Evolutionary conservation across 2,113 vertebrate species (phyloP).

Genomic region (Heterocephalus glaber): DNA sequence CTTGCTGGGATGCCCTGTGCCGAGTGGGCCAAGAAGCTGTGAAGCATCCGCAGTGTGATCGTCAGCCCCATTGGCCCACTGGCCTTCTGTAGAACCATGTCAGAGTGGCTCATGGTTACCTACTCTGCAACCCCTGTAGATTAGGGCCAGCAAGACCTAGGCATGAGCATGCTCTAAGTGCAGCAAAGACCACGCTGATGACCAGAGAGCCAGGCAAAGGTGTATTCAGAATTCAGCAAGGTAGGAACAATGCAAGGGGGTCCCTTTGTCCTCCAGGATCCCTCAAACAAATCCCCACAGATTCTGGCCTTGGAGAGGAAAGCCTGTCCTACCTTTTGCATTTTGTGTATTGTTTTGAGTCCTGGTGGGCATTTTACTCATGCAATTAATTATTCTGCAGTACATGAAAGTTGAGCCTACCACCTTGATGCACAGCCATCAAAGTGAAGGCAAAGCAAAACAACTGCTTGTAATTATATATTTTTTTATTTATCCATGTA

Average conservation of each 20-base stretch:
- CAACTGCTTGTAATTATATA: slow-evolving; percentile 73
- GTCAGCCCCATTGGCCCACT: neutral
- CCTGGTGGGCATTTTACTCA: slow-evolving; percentile 29
- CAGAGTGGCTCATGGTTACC: neutral
- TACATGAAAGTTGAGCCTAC: neutral
- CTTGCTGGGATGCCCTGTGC: neutral
- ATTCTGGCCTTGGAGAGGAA: neutral
- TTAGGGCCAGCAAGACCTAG: neutral
- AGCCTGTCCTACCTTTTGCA: rapidly evolving
- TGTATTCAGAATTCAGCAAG: neutral
- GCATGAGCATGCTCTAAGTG: neutral
- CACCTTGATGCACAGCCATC: slow-evolving; percentile 75
- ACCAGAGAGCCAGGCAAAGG: neutral
- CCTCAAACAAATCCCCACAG: neutral
- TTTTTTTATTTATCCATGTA: slow-evolving; percentile 54
- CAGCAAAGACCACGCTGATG: neutral
- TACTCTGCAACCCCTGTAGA: neutral
- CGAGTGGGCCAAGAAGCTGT: rapidly evolving
- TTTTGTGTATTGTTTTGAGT: neutral
- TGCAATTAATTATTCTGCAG: slow-evolving; percentile 70
- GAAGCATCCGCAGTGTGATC: rapidly evolving
- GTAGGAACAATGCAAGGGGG: neutral
- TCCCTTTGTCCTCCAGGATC: too few relatives aligned
- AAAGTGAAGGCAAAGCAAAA: slow-evolving; percentile 74
- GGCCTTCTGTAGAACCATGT: neutral